Conservation (phyloP, 2,888 invertebrate genomes). For the Polyommatus iphigenia region DNA sequence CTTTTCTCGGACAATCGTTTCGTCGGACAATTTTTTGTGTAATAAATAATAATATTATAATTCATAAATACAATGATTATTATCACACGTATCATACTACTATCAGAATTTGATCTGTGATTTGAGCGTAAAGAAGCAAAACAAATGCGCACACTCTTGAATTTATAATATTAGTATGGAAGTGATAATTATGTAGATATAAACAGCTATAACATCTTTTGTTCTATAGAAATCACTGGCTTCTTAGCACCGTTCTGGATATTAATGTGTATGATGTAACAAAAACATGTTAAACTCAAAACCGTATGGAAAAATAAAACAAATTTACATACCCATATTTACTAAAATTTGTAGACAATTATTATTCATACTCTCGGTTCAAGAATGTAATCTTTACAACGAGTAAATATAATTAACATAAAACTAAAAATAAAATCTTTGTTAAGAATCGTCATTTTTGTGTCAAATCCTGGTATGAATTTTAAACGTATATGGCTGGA, state of each 20-base stretch:
- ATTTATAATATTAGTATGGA: background rate
- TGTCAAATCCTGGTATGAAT: background rate
- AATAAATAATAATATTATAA: too few species aligned
- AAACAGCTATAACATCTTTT: background rate
- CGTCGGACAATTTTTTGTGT: too few species aligned
- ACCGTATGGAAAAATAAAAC: slow-evolving; percentile 8
- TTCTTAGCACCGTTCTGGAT: slow-evolving; percentile 41
- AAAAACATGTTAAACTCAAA: background rate
- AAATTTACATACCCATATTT: slow-evolving; percentile 7
- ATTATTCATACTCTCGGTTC: slow-evolving; percentile 6
- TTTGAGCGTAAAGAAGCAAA: too few species aligned
- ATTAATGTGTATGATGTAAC: slow-evolving; percentile 14
- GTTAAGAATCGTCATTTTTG: background rate
- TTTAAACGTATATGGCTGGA: background rate
- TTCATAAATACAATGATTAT: too few species aligned
- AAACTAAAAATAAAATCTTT: slow-evolving; percentile 18
- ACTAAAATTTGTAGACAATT: background rate
- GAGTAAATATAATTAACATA: slow-evolving; percentile 7
- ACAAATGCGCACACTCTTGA: background rate
- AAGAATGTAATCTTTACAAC: background rate
- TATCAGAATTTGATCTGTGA: too few species aligned
- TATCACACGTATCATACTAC: too few species aligned
- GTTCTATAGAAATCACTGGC: slow-evolving; percentile 41
- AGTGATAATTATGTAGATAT: background rate
- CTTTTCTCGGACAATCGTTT: too few species aligned